Evolutionary conservation across 1,140 invertebrate genomes (phyloP).

Genomic region (Zophobas morio): DNA sequence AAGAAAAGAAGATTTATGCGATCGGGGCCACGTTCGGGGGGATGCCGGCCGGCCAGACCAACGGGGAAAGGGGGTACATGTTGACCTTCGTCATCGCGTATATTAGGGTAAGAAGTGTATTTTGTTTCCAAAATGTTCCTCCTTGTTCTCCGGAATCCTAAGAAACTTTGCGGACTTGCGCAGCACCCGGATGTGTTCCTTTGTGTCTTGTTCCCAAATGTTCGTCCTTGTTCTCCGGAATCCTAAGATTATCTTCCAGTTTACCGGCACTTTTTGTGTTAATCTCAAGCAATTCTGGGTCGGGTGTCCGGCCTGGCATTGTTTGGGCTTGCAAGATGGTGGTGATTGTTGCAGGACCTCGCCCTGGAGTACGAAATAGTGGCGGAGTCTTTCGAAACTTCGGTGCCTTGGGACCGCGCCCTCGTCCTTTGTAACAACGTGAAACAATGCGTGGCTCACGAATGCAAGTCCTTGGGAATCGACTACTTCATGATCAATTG

Average conservation of each 20-base stretch:
- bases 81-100: constrained; percentile 99
- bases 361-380: constrained; percentile 91
- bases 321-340: too few species aligned
- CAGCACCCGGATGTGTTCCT: too few species aligned
- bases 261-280: too few species aligned
- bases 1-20: constrained; percentile 88
- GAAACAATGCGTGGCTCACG: constrained; percentile 83
- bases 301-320: too few species aligned
- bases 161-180: too few species aligned
- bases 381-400: constrained; percentile 98
- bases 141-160: neutral
- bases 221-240: too few species aligned
- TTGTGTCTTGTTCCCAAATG: too few species aligned
- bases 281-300: too few species aligned
- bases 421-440: constrained; percentile 90
- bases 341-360: constrained; percentile 79
- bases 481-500: constrained; percentile 80
- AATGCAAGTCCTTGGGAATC: constrained; percentile 80
- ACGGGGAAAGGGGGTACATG: constrained; percentile 95
- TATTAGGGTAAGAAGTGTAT: constrained; percentile 79
- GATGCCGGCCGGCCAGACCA: constrained; percentile 90
- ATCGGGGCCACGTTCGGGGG: constrained; percentile 84
- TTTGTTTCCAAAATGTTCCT: too few species aligned
- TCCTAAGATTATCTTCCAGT: too few species aligned
- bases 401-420: constrained; percentile 95